A percentile compares a stretch with the other conserved stretches of the same genome.
phyloP scores from a whole-genome alignment of 2,797 vertebrate genomes.

The Danio aesculapii region DNA sequence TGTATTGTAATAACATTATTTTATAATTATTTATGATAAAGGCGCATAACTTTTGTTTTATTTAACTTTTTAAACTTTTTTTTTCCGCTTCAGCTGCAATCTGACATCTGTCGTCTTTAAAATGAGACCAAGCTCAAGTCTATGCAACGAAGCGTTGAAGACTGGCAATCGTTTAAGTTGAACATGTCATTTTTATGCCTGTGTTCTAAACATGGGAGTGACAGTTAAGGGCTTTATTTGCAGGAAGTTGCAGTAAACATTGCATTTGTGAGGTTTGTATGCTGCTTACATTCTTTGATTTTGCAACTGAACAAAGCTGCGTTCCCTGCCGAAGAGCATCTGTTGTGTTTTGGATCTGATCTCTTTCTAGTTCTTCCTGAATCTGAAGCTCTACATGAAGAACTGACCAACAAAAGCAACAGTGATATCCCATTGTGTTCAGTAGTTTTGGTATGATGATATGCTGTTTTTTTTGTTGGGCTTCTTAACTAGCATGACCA shows the following conservation, averaged over 20 bases:
- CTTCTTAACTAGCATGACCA: conserved; percentile 11
- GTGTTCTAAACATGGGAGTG: no score
- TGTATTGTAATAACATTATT: no score
- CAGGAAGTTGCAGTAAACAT: not conserved
- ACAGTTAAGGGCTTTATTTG: not conserved
- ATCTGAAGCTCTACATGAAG: not conserved
- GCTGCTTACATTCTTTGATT: not conserved
- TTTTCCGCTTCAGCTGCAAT: no score
- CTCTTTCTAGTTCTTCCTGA: no score
- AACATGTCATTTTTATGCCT: no score
- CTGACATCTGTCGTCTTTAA: no score
- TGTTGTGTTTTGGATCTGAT: not conserved
- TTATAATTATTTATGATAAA: no score
- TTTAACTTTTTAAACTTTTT: no score
- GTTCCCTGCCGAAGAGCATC: not conserved
- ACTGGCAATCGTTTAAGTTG: no score
- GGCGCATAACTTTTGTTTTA: no score
- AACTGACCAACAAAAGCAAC: not conserved
- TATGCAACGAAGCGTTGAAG: no score
- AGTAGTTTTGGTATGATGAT: not conserved
- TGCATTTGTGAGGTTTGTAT: not conserved
- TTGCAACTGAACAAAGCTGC: not conserved
- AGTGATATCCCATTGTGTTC: not conserved
- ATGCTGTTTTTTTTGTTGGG: not conserved
- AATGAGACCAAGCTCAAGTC: no score